phyloP scores from a whole-genome alignment of 1,140 invertebrate species.

The Samia ricini region DNA sequence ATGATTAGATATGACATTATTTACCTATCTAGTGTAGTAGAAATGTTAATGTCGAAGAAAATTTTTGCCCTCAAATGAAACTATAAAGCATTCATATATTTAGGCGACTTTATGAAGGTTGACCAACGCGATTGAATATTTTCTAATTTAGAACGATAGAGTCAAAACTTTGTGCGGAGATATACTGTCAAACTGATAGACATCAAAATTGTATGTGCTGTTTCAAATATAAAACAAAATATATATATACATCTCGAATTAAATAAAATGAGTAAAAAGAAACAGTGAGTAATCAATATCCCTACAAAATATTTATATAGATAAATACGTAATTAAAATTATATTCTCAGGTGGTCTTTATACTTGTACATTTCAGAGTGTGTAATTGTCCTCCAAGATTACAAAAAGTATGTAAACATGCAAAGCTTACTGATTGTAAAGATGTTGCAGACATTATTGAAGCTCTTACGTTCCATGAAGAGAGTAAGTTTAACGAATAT shows the following conservation, averaged over 20 bases:
- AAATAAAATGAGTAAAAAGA: neutral
- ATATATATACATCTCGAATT: neutral
- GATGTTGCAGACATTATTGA: conserved; percentile 55
- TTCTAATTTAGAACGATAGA: neutral
- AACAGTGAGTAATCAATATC: neutral
- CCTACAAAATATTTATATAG: neutral
- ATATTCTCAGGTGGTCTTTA: neutral
- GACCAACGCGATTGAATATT: neutral
- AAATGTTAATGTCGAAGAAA: too few relatives aligned
- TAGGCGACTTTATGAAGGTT: neutral
- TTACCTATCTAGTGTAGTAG: too few relatives aligned
- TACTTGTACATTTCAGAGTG: conserved; percentile 22
- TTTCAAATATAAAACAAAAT: neutral
- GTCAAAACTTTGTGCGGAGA: neutral
- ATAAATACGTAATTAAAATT: neutral
- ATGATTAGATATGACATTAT: too few relatives aligned
- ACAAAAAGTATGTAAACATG: conserved; percentile 41
- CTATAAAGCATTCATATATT: too few relatives aligned
- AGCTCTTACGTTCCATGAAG: conserved; percentile 44
- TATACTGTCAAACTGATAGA: neutral
- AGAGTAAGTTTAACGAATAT: conserved; percentile 42
- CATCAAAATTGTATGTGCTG: neutral
- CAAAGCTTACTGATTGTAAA: conserved; percentile 42
- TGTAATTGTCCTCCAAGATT: conserved; percentile 49
- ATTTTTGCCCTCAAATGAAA: too few relatives aligned